phyloP scores from a whole-genome alignment of 2,888 invertebrate genomes.

The Pachydiplax longipennis region DNA sequence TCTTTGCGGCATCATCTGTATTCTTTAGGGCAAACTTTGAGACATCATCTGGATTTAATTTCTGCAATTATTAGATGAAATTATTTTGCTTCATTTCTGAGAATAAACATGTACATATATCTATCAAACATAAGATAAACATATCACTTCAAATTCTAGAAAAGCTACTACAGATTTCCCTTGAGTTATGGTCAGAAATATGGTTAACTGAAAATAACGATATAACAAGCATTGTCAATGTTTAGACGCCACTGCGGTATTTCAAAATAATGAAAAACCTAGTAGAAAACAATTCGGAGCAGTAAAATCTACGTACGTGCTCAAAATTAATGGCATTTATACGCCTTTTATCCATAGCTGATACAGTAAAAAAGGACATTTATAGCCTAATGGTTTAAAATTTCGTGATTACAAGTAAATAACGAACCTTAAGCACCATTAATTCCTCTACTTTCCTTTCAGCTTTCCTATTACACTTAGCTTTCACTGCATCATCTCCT shows the following conservation, averaged over 20 bases:
- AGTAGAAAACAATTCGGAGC: background rate
- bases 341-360: background rate
- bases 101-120: background rate
- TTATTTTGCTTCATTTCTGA: background rate
- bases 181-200: background rate
- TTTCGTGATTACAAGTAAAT: background rate
- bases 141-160: background rate
- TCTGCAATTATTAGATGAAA: slow-evolving; percentile 49
- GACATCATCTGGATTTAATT: slow-evolving; percentile 51
- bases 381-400: slow-evolving; percentile 35
- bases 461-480: slow-evolving; percentile 51
- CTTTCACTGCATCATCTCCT: slow-evolving; percentile 52
- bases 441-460: slow-evolving; percentile 51
- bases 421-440: background rate
- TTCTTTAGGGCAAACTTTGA: slow-evolving; percentile 52
- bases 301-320: background rate
- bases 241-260: background rate
- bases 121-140: background rate
- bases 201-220: background rate
- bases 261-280: background rate
- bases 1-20: slow-evolving; percentile 49
- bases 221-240: background rate
- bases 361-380: no score
- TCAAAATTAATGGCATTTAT: background rate
- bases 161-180: background rate